These are phyloP conservation scores for Peromyscus californicus DNA, from an alignment of 2,113 vertebrate species.

Conservation along the genomic window DNA sequence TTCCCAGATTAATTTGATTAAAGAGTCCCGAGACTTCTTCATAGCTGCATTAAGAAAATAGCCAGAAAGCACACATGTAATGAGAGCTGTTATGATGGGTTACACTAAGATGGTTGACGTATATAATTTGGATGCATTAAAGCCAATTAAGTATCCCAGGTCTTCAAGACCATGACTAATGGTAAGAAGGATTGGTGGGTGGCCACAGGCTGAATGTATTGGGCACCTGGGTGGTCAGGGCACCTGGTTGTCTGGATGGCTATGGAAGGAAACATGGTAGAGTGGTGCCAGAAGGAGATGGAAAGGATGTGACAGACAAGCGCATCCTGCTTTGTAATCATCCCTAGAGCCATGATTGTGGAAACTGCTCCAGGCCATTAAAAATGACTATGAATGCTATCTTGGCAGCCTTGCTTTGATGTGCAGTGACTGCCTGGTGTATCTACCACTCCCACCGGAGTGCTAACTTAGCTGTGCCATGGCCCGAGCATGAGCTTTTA, in stretches of 20 bases:
- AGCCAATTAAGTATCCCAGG: constrained; percentile 8
- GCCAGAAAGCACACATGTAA: background rate
- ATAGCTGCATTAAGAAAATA: constrained; percentile 51
- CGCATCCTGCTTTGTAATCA: background rate
- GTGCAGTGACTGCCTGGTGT: background rate
- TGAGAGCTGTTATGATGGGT: background rate
- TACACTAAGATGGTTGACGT: background rate
- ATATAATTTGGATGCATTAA: constrained; percentile 34
- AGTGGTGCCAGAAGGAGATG: background rate
- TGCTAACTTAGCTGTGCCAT: background rate
- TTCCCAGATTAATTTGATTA: constrained; percentile 37
- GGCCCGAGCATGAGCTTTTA: background rate
- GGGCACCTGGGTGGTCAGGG: background rate
- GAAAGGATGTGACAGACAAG: background rate
- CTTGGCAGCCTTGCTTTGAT: constrained; percentile 17
- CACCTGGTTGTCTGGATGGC: background rate
- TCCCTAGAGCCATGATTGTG: background rate
- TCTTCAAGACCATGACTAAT: background rate
- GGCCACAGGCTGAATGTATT: too few relatives aligned
- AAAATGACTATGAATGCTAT: background rate
- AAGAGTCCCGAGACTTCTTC: constrained; percentile 20
- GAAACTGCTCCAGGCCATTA: constrained; percentile 19
- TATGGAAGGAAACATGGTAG: background rate
- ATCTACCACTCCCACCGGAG: background rate
- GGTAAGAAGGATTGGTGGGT: background rate